phyloP scores from a whole-genome alignment of 2,797 vertebrate genomes.

The Allobates femoralis region DNA sequence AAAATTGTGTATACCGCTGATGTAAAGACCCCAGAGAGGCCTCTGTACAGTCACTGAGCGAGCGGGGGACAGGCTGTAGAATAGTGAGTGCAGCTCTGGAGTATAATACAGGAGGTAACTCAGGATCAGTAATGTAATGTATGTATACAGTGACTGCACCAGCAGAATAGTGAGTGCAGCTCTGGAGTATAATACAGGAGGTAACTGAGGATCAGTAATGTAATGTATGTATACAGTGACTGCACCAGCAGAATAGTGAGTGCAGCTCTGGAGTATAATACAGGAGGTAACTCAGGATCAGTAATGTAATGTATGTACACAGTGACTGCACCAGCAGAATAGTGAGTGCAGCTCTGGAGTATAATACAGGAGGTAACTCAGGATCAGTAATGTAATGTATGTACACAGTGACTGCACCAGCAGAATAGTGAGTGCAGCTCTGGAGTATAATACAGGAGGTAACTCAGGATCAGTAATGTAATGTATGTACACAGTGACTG shows the following conservation, averaged over 20 bases:
- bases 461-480: neutral
- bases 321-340: neutral
- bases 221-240: neutral
- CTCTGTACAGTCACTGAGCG: neutral
- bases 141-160: too few relatives aligned
- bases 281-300: too few relatives aligned
- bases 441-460: neutral
- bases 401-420: neutral
- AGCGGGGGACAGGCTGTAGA: neutral
- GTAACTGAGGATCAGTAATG: too few relatives aligned
- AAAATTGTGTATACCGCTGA: too few relatives aligned
- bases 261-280: neutral
- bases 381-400: neutral
- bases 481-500: neutral
- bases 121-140: neutral
- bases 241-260: neutral
- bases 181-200: neutral
- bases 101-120: neutral
- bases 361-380: too few relatives aligned
- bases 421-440: neutral
- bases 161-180: neutral
- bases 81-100: too few relatives aligned
- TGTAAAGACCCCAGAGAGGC: too few relatives aligned
- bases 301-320: neutral
- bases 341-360: neutral